Conservation (phyloP, 2,888 invertebrate genomes). For the Hydraecia micacea region DNA sequence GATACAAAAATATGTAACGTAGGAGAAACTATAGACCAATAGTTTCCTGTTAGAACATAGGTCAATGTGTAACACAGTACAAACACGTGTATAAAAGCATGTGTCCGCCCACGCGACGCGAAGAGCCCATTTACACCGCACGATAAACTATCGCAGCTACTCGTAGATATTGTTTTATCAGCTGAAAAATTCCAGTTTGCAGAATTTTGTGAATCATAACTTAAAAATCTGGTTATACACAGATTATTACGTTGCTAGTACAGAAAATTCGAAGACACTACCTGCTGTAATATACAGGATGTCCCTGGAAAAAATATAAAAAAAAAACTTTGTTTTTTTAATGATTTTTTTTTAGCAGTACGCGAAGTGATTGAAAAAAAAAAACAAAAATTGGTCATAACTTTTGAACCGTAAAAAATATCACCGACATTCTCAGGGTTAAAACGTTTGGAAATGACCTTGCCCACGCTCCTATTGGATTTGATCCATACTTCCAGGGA, state of each 20-base stretch:
- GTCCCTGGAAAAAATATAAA: too few relatives aligned
- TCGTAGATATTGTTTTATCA: slow-evolving; percentile 46
- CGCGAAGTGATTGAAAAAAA: too few relatives aligned
- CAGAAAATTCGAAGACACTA: not conserved
- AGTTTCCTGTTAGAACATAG: slow-evolving; percentile 23
- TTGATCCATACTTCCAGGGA: too few relatives aligned
- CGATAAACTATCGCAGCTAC: slow-evolving; percentile 42
- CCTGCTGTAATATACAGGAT: slow-evolving; percentile 5
- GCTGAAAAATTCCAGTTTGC: slow-evolving; percentile 24
- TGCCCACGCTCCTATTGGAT: too few relatives aligned
- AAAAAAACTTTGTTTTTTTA: too few relatives aligned
- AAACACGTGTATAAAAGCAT: slow-evolving; percentile 37
- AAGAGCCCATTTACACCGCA: slow-evolving; percentile 49
- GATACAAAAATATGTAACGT: slow-evolving; percentile 9
- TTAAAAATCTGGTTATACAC: slow-evolving; percentile 7
- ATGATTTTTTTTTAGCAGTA: too few relatives aligned
- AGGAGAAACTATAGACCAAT: slow-evolving; percentile 18
- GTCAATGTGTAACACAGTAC: slow-evolving; percentile 32
- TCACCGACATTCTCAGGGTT: too few relatives aligned
- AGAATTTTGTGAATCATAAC: slow-evolving; percentile 30
- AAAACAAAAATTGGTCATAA: too few relatives aligned
- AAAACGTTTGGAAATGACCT: too few relatives aligned
- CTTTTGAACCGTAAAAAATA: too few relatives aligned
- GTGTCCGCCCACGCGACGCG: slow-evolving; percentile 43
- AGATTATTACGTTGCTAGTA: slow-evolving; percentile 8